Evolutionary conservation across 2,113 vertebrate species (phyloP), one percentile per base, ranked within the genome.

Genomic region (Hippocampus barbouri): DNA sequence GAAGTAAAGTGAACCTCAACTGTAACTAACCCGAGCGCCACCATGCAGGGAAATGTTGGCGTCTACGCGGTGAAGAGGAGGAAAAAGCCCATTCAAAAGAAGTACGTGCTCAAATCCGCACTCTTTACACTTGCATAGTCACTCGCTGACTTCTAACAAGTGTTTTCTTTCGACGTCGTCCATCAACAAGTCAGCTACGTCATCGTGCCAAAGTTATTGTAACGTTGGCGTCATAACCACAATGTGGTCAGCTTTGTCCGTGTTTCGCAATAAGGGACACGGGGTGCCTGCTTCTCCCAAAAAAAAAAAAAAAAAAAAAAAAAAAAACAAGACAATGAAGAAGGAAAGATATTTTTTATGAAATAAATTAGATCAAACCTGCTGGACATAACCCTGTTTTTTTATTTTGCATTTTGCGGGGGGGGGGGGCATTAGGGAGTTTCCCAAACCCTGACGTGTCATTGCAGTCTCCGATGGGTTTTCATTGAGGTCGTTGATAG

Each of bases 31-130:
- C 59, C 11, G 4, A 14, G 61, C 63, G 40, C 15, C 53, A 69
- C 1, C 69, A 84, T 86, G 84, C 72, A 69, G 70, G 79, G 77
- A 12, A 80, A 66, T 16, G 66, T 57, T 1, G 79, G 74, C 15
- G 67, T 59, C 0, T 82, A 80, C 66, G 79, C 84, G 15, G 75
- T 54, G 57, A 86, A 73, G 79, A 82, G 60, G 71, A 84, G 84
- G 82, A 86, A 74, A 73, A 86, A 84, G 59, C 82, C 84, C 40
- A 74, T 64, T 0, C 77, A 78, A 63, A 86, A 82, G 74, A 72
- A 41, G 79, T 80, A 23, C 21, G 68, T 54, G 14, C 23, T 25
- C 8, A 8, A 16, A 5, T 27, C 3, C 12, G 57, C 23, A 30
- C 25, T 60, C 23, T 30, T 60, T 30, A 60, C 59, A 2, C 8